Conservation (phyloP, 2,797 vertebrate species). For the Thunnus albacares region DNA sequence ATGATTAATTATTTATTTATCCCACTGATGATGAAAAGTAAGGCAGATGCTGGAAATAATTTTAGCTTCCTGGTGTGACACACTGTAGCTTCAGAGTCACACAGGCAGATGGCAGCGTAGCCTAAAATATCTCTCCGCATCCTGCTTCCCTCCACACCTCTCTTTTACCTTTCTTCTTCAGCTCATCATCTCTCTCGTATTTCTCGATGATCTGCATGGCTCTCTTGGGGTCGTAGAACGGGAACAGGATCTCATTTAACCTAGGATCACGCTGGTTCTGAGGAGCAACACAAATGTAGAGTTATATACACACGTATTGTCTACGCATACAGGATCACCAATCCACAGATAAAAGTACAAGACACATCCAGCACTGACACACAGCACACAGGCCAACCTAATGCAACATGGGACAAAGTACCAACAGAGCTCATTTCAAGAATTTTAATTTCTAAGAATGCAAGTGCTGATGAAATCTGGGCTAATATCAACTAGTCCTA, state of each 20-base stretch:
- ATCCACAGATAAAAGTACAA: neutral
- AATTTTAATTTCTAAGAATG: constrained; percentile 1
- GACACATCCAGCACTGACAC: constrained; percentile 20
- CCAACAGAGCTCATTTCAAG: constrained; percentile 4
- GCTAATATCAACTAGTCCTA: neutral
- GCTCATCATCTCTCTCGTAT: constrained; percentile 93
- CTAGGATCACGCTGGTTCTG: constrained; percentile 98
- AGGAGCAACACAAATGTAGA: constrained; percentile 42
- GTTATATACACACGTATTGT: constrained; percentile 16
- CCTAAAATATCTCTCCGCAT: constrained; percentile 11
- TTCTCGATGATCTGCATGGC: constrained; percentile 97
- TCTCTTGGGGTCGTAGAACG: constrained; percentile 97
- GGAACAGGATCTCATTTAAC: constrained; percentile 99
- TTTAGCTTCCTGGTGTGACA: neutral
- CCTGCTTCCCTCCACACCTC: neutral
- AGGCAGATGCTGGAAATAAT: neutral
- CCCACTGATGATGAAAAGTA: neutral
- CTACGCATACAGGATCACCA: neutral
- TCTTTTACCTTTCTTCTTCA: constrained; percentile 93
- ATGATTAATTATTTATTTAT: neutral
- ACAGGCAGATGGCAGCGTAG: constrained; percentile 78
- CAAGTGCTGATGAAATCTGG: neutral
- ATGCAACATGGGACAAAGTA: constrained; percentile 26
- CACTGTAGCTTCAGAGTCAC: constrained; percentile 37
- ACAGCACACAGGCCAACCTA: constrained; percentile 26